A percentile compares a stretch with the other conserved stretches of the same genome.
These are phyloP conservation scores for Tetramorium alpestre DNA, from an alignment of 1,140 invertebrate genomes.

Conservation along the genomic window DNA sequence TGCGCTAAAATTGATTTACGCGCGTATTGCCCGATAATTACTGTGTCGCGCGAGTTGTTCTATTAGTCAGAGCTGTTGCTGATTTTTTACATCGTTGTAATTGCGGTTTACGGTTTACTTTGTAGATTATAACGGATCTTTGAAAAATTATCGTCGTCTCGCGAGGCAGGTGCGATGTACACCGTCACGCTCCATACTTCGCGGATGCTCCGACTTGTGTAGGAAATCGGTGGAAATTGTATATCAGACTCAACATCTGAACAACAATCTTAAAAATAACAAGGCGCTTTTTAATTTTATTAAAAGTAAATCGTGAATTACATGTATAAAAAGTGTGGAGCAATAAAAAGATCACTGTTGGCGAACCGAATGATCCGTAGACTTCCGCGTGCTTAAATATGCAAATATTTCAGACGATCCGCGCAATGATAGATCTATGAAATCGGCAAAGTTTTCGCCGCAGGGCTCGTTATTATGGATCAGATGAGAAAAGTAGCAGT, in stretches of 20 bases:
- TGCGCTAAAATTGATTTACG: background rate
- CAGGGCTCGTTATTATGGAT: constrained; percentile 70
- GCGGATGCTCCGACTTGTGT: background rate
- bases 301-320: background rate
- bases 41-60: background rate
- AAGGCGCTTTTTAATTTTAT: background rate
- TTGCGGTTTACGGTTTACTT: constrained; percentile 44
- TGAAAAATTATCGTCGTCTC: constrained; percentile 41
- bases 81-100: constrained; percentile 20
- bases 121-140: constrained; percentile 49
- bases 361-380: background rate
- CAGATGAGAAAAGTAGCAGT: constrained; percentile 63
- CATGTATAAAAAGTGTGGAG: background rate
- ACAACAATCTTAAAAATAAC: background rate
- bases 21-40: background rate
- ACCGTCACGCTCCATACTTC: constrained; percentile 4
- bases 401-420: background rate
- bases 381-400: background rate
- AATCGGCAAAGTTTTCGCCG: constrained; percentile 64
- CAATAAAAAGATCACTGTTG: background rate
- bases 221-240: background rate
- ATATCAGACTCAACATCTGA: background rate
- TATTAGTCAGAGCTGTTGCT: background rate
- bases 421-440: constrained; percentile 63
- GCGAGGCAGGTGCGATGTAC: background rate